Evolutionary conservation across 1,140 invertebrate genomes (phyloP).

Genomic region (Platyscapa corneri): DNA sequence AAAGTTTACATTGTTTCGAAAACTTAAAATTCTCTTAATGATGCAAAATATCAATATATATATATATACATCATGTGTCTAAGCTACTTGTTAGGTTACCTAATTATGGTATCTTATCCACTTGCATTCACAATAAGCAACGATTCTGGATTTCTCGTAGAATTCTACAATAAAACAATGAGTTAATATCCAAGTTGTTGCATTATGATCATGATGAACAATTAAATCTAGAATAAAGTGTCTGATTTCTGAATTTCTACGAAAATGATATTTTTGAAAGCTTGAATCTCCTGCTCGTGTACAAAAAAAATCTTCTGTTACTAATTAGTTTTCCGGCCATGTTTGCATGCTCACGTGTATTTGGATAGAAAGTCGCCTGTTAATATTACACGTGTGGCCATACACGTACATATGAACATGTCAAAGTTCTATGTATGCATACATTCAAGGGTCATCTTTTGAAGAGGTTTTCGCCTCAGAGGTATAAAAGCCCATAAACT

Average conservation of each 20-base stretch:
- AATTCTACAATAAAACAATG: neutral
- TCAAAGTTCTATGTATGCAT: neutral
- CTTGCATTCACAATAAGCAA: neutral
- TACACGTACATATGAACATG: neutral
- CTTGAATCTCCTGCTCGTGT: neutral
- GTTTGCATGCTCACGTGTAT: neutral
- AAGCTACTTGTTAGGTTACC: neutral
- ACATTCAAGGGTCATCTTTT: conserved; percentile 21
- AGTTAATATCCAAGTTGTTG: neutral
- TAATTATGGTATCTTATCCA: conserved; percentile 1
- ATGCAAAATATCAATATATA: neutral
- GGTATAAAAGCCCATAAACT: neutral
- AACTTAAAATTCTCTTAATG: neutral
- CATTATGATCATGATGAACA: conserved; percentile 2
- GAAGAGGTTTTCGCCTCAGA: conserved; percentile 3
- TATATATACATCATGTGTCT: too few species aligned
- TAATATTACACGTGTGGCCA: neutral
- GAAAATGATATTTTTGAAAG: neutral
- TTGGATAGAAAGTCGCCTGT: neutral
- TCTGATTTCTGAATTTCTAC: neutral
- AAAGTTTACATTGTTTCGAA: neutral
- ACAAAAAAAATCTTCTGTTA: neutral
- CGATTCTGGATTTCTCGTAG: neutral
- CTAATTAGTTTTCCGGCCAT: neutral
- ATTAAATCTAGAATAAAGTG: neutral